Evolutionary conservation across 2,797 vertebrate species (phyloP), one percentile per base, ranked within the genome.

Genomic region (Myotis findleyi): DNA sequence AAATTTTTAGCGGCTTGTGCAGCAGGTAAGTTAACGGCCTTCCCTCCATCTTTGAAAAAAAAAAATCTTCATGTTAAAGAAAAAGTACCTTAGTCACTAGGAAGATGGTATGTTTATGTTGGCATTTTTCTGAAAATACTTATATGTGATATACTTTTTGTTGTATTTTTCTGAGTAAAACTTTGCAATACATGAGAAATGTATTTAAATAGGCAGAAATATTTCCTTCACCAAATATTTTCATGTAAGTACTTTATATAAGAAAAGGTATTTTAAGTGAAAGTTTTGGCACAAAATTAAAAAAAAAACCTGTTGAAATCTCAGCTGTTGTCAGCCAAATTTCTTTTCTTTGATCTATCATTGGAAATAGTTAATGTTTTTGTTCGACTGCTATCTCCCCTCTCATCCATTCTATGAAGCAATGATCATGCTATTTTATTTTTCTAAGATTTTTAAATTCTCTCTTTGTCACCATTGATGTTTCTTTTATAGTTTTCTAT

Each of bases 1-100:
- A 99, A 99, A 97, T 99, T 99, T 98, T 98, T 99, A 96, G 99
- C 99, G 89, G 99, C 99, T 79, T 99, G 99, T 97, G 99, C 99
- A 93, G 99, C 99, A 98, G 99, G 99, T 99, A 59, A 98, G 99
- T 99, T 71, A 89, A 88, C 3, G 81, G 21, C 13, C 18, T 36
- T 94, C 30, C 3, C 5, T 5, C 6, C 27, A 71, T 14, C 57
- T 59, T 93, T 93, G 21, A 55, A 53, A 71, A 51, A 59, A 59
- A 23, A 59, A 89, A 49, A 64, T 10, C 21, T 71, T 82, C 16
- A 6, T 81, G 18, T 88, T 79, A 86, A 69, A 84, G 47, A 73
- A 87, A 73, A 88, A 77, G 10, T 38, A 33, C 36, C n/a, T 81
- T 89, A 90, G 13, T 82, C 14, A 27, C 68, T 79, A 3, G 36